Evolutionary conservation across 2,888 invertebrate genomes (phyloP).

Genomic region (Lochmaea capreae): DNA sequence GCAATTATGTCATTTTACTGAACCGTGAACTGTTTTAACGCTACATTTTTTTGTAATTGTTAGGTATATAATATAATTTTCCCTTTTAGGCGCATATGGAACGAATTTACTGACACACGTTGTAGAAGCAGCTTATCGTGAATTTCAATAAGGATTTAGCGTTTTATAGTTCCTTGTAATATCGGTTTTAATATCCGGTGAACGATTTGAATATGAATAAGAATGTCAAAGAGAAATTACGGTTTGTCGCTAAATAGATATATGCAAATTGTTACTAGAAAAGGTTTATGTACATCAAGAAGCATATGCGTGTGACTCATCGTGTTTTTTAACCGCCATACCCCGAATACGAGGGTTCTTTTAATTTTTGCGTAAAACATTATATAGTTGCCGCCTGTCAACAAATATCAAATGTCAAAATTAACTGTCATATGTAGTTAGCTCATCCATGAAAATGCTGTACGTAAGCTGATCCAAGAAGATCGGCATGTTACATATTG

Average conservation of each 20-base stretch:
- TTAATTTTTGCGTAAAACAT: too few relatives aligned
- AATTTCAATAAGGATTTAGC: conserved; percentile 41
- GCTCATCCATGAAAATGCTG: too few relatives aligned
- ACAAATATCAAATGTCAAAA: too few relatives aligned
- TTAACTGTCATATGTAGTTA: too few relatives aligned
- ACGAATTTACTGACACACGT: background rate
- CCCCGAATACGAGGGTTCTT: too few relatives aligned
- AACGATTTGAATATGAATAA: conserved; percentile 40
- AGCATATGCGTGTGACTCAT: background rate
- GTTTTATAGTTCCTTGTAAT: conserved; percentile 49
- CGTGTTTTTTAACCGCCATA: background rate
- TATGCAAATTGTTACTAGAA: conserved; percentile 24
- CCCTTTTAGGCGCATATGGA: background rate
- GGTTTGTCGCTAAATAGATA: conserved; percentile 34
- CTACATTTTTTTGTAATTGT: too few relatives aligned
- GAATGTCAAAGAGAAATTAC: conserved; percentile 17
- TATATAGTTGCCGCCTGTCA: too few relatives aligned
- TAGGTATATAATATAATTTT: too few relatives aligned
- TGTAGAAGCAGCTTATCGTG: background rate
- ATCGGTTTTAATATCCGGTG: conserved; percentile 48
- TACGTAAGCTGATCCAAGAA: too few relatives aligned
- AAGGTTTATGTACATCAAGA: background rate
- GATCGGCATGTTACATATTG: too few relatives aligned
- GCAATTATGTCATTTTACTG: too few relatives aligned
- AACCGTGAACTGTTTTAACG: too few relatives aligned